A percentile compares a stretch with the other conserved stretches of the same genome.
phyloP scores from a whole-genome alignment of 2,797 vertebrate species.

The Coreius guichenoti region DNA sequence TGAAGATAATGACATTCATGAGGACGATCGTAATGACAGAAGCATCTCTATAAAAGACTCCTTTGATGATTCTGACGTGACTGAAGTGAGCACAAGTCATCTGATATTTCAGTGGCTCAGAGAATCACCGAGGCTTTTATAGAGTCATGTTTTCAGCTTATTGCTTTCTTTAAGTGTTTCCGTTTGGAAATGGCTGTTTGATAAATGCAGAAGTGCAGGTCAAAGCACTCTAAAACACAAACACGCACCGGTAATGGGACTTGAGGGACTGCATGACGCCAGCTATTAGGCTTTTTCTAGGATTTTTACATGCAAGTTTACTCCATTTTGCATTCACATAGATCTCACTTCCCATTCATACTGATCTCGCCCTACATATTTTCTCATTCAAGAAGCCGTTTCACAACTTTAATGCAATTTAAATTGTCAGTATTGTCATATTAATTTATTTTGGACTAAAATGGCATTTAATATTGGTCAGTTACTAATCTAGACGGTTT shows the following conservation, averaged over 20 bases:
- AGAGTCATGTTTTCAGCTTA: conserved; percentile 35
- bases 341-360: conserved; percentile 11
- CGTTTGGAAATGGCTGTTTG: conserved; percentile 57
- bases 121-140: conserved; percentile 19
- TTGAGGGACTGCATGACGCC: conserved; percentile 3
- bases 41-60: conserved; percentile 10
- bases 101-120: conserved; percentile 15
- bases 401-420: background rate
- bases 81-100: conserved; percentile 35
- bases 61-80: conserved; percentile 31
- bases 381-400: background rate
- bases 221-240: conserved; percentile 41
- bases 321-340: conserved; percentile 6
- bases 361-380: background rate
- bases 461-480: background rate
- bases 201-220: conserved; percentile 47
- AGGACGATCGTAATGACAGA: background rate
- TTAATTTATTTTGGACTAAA: background rate
- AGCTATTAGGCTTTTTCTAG: background rate
- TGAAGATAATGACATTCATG: background rate
- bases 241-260: conserved; percentile 35
- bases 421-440: background rate
- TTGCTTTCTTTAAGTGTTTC: conserved; percentile 53
- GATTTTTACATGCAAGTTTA: background rate
- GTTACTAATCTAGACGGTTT: background rate